Evolutionary conservation across 2,113 vertebrate genomes (phyloP).

Genomic region (Gambusia holbrooki): DNA sequence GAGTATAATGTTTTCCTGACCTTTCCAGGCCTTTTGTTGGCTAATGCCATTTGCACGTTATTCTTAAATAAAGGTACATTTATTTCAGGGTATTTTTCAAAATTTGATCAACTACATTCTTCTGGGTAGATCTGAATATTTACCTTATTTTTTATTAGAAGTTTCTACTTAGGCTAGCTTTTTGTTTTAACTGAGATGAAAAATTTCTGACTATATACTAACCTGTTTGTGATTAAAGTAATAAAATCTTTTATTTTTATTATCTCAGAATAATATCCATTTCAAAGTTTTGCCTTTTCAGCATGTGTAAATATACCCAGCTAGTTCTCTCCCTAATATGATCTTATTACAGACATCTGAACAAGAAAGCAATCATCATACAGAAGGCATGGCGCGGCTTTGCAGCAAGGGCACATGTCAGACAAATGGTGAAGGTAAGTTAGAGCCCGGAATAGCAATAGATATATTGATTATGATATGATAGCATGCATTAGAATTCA

Average conservation of each 20-base stretch:
- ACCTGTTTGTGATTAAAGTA: not conserved
- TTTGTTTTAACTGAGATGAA: not conserved
- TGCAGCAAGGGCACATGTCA: constrained; percentile 83
- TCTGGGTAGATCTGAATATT: not conserved
- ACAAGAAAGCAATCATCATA: constrained; percentile 81
- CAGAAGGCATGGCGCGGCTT: constrained; percentile 93
- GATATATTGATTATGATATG: constrained; percentile 83
- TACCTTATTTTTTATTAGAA: not conserved
- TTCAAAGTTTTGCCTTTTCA: constrained; percentile 38
- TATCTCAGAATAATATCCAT: constrained; percentile 29
- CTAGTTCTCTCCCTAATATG: constrained; percentile 53
- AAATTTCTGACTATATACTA: not conserved
- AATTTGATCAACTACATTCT: not conserved
- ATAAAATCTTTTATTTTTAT: constrained; percentile 26
- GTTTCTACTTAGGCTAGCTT: not conserved
- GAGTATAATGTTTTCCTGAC: constrained; percentile 57
- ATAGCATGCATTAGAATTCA: constrained; percentile 81
- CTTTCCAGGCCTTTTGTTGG: constrained; percentile 55
- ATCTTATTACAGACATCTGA: constrained; percentile 84
- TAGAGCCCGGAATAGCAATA: constrained; percentile 65
- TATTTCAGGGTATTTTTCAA: not conserved
- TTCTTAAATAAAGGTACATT: not conserved
- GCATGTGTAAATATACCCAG: constrained; percentile 26
- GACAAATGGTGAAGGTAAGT: constrained; percentile 88
- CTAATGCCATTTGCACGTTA: constrained; percentile 27